Conservation (phyloP, 2,113 vertebrate genomes). For the Diadophis punctatus region DNA sequence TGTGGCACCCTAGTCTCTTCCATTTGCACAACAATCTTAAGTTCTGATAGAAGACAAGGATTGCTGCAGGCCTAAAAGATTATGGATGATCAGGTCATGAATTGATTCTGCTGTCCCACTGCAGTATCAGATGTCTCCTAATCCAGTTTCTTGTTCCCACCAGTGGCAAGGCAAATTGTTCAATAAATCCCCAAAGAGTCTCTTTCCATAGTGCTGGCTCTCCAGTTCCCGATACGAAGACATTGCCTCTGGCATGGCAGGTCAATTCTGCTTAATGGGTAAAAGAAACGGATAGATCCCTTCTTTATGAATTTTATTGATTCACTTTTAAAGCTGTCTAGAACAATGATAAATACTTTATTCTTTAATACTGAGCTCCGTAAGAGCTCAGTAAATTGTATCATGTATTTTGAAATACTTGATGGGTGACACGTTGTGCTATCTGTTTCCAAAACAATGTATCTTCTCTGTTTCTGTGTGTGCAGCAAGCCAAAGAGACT, state of each 20-base stretch:
- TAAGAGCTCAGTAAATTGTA: neutral
- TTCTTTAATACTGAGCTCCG: neutral
- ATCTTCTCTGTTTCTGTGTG: conserved; percentile 46
- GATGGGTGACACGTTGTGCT: neutral
- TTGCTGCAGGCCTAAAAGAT: neutral
- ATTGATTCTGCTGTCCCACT: neutral
- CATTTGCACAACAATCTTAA: neutral
- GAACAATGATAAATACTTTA: neutral
- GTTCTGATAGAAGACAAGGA: neutral
- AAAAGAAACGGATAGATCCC: neutral
- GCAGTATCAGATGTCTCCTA: neutral
- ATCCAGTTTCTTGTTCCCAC: neutral
- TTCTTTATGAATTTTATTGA: neutral
- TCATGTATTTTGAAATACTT: neutral
- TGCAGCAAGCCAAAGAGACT: conserved; percentile 79
- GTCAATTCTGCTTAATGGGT: neutral
- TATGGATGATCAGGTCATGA: neutral
- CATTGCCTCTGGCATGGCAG: neutral
- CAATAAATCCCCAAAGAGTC: neutral
- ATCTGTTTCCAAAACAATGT: neutral
- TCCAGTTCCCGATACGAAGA: neutral
- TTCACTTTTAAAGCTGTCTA: neutral
- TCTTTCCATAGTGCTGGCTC: neutral
- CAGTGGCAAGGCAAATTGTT: too few species aligned
- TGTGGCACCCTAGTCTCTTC: neutral